Conservation (phyloP, 2,888 invertebrate species). For the Cyrtodaria siliqua region DNA sequence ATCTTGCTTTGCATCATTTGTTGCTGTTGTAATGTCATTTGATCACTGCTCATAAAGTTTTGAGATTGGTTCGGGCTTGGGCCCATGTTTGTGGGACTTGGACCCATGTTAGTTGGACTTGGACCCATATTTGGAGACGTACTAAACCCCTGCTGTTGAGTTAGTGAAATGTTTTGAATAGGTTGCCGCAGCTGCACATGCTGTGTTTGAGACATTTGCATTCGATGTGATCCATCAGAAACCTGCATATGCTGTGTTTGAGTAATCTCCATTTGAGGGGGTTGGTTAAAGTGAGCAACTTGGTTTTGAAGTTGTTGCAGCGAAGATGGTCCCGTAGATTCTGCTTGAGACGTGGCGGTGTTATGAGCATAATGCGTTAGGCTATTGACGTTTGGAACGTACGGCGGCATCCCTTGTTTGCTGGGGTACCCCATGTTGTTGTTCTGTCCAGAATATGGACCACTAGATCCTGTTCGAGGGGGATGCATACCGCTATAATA, state of each 20-base stretch:
- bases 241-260: conserved; percentile 91
- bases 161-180: conserved; percentile 76
- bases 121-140: conserved; percentile 65
- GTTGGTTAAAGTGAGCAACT: conserved; percentile 92
- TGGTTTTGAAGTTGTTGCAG: conserved; percentile 83
- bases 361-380: conserved; percentile 83
- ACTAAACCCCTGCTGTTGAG: conserved; percentile 80
- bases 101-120: conserved; percentile 65
- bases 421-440: conserved; percentile 56
- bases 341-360: conserved; percentile 56
- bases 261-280: conserved; percentile 91
- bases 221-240: conserved; percentile 77
- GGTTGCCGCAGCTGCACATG: conserved; percentile 88
- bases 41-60: conserved; percentile 68
- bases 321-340: conserved; percentile 72
- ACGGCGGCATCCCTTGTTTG: conserved; percentile 42
- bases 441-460: conserved; percentile 28
- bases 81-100: conserved; percentile 69
- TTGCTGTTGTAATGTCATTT: conserved; percentile 69
- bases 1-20: conserved; percentile 51
- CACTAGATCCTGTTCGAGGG: conserved; percentile 36
- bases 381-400: conserved; percentile 76
- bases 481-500: conserved; percentile 36
- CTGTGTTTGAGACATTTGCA: conserved; percentile 82
- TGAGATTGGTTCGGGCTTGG: conserved; percentile 66